Evolutionary conservation across 2,888 invertebrate genomes (phyloP), one percentile per base, ranked within the genome.

Genomic region (Ischnura elegans): DNA sequence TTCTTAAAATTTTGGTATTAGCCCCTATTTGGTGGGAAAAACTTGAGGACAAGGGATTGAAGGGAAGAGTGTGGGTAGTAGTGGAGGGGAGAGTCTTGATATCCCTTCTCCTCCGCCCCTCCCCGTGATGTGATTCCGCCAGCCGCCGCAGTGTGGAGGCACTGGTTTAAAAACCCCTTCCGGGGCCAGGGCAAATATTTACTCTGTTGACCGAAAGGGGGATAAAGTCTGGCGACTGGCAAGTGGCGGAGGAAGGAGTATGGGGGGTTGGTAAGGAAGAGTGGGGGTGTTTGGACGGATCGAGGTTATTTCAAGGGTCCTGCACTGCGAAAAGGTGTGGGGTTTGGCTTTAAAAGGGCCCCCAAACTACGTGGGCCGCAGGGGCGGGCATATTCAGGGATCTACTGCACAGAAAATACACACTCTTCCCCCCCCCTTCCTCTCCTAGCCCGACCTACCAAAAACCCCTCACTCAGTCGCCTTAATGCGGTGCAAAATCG

Each of bases 181-280:
- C 55, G 21, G 42, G n/a, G 55, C 51, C 61, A 66, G 90, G 43
- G 90, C 90, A 90, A 90, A 90, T 90, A 90, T 90, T 90, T 90
- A 90, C 61, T 42, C 42, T 61, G 90, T 66, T 66, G 66, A 66
- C 66, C 66, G 61, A 90, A 61, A 42, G 43, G 46, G 46, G 86
- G 86, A 86, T 86, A 46, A 86, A 86, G 86, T 46, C 45, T 43
- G 86, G 45, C 86, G 86, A 42, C 43, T 43, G 46, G 86, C 46
- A 86, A 86, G 46, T 45, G 86, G 45, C n/a, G n/a, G n/a, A n/a
- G n/a, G n/a, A 13, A 45, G 21, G 25, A 25, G 42, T 25, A 8
- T 29, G 6, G 21, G 45, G 45, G 45, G 8, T 3, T 25, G 46
- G 5, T 19, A 45, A 19, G 25, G 86, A 19, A 21, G 25, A 25